Evolutionary conservation across 2,888 invertebrate genomes (phyloP).

Genomic region (Pseudococcus jackbeardsleyi): DNA sequence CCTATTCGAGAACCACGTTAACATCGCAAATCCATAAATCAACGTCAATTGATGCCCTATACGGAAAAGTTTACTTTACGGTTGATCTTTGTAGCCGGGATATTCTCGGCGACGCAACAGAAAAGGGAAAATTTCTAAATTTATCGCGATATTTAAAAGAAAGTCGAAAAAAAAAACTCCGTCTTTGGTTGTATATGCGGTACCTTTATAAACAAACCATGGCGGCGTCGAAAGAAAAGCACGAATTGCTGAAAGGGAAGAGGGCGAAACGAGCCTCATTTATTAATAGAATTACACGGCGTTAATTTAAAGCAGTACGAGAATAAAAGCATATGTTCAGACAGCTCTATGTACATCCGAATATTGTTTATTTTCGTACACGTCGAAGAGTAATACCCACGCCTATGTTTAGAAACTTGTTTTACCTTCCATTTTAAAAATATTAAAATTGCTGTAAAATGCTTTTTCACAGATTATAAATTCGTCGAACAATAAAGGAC

Average conservation of each 20-base stretch:
- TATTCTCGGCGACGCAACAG: not conserved
- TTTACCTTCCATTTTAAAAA: conserved; percentile 34
- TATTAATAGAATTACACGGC: conserved; percentile 36
- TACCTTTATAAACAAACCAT: not conserved
- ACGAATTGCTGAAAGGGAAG: not conserved
- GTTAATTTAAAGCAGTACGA: conserved; percentile 23
- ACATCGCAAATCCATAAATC: conserved; percentile 47
- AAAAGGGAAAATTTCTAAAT: conserved; percentile 2
- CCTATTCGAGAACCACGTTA: not conserved
- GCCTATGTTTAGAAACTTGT: conserved; percentile 21
- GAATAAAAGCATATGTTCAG: conserved; percentile 42
- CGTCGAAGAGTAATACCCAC: not conserved
- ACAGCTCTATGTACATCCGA: conserved; percentile 13
- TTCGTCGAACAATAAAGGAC: conserved; percentile 1
- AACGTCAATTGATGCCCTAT: not conserved
- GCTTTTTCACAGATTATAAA: conserved; percentile 26
- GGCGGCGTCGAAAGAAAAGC: conserved; percentile 1
- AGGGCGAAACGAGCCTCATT: conserved; percentile 19
- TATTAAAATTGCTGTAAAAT: not conserved
- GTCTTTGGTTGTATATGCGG: not conserved
- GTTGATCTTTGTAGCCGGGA: not conserved
- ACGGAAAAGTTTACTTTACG: conserved; percentile 3
- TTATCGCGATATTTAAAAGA: not conserved
- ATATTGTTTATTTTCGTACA: conserved; percentile 47
- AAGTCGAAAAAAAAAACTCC: not conserved